These are phyloP conservation scores for Spilosoma lubricipeda DNA, from an alignment of 2,888 invertebrate genomes.

Conservation along the genomic window DNA sequence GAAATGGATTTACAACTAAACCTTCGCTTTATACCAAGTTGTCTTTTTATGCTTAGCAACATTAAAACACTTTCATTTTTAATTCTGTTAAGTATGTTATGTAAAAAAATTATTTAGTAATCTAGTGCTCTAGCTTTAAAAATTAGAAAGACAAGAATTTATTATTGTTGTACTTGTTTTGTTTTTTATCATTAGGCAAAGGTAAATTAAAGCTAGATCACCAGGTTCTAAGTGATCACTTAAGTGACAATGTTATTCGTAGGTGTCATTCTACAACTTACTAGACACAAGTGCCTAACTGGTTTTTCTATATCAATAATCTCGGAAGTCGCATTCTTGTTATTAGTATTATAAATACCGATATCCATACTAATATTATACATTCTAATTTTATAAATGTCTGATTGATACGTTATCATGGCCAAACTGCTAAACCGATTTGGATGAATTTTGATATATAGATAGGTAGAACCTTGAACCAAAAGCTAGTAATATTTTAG, in stretches of 20 bases:
- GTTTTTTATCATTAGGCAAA: conserved; percentile 3
- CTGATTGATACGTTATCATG: too few species aligned
- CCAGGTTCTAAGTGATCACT: not conserved
- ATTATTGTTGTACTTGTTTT: not conserved
- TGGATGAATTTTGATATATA: too few species aligned
- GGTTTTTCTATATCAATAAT: conserved; percentile 4
- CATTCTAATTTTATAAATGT: too few species aligned
- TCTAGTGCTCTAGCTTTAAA: not conserved
- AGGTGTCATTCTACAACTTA: not conserved
- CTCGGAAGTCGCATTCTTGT: not conserved
- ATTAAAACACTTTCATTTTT: not conserved
- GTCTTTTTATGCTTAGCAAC: too few species aligned
- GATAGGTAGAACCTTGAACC: too few species aligned
- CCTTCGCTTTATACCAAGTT: too few species aligned
- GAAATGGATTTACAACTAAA: not conserved
- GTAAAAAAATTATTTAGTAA: too few species aligned
- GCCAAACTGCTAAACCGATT: too few species aligned
- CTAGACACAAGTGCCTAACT: not conserved
- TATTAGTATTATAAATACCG: not conserved
- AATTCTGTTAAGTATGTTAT: not conserved
- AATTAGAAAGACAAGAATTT: not conserved
- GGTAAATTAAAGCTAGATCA: conserved; percentile 4
- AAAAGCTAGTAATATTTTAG: too few species aligned
- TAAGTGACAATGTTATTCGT: conserved; percentile 2
- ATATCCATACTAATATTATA: too few species aligned